Evolutionary conservation across 2,888 invertebrate genomes (phyloP).

Genomic region (Sphaeridia pumilis): DNA sequence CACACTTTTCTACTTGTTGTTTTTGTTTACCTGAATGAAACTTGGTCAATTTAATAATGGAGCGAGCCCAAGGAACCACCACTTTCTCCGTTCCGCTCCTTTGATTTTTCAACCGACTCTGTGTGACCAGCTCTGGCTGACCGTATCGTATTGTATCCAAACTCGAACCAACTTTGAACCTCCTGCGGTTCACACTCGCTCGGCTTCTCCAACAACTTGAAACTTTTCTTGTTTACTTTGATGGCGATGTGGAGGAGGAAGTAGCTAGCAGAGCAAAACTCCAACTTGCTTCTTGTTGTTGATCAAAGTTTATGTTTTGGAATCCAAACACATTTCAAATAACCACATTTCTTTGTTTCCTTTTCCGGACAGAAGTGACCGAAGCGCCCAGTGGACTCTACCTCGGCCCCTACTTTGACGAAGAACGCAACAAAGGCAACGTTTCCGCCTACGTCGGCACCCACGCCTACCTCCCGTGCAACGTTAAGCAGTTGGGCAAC

Average conservation of each 20-base stretch:
- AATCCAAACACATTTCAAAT: background rate
- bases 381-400: constrained; percentile 61
- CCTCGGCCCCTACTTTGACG: constrained; percentile 76
- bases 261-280: too few species aligned
- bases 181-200: background rate
- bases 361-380: constrained; percentile 1
- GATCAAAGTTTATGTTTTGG: background rate
- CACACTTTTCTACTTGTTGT: too few species aligned
- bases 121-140: background rate
- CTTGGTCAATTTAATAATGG: too few species aligned
- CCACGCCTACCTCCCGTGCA: constrained; percentile 82
- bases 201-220: background rate
- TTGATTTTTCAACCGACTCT: background rate
- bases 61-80: too few species aligned
- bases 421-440: constrained; percentile 61
- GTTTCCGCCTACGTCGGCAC: constrained; percentile 83
- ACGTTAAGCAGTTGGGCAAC: constrained; percentile 77
- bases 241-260: too few species aligned
- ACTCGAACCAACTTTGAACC: background rate
- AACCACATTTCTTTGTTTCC: background rate
- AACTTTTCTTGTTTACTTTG: too few species aligned
- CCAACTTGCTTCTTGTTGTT: too few species aligned
- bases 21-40: too few species aligned
- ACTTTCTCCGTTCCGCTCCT: too few species aligned
- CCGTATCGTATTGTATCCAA: too few species aligned